phyloP scores from a whole-genome alignment of 2,888 invertebrate species.

The Acleris sparsana region DNA sequence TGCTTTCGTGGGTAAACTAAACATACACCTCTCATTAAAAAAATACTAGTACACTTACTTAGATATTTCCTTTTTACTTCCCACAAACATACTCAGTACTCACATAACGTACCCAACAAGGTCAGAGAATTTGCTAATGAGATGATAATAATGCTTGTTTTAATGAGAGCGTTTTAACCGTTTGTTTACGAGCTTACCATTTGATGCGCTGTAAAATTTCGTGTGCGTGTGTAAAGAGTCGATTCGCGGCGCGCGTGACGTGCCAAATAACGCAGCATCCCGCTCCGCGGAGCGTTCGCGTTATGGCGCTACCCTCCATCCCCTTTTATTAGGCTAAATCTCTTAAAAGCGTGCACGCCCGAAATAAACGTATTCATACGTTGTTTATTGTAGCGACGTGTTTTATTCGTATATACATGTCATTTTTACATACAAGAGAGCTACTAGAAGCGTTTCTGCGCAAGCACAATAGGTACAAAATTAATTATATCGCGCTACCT shows the following conservation, averaged over 20 bases:
- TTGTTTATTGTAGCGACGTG: slow-evolving; percentile 35
- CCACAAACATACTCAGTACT: too few relatives aligned
- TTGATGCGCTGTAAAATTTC: slow-evolving; percentile 22
- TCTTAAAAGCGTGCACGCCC: slow-evolving; percentile 34
- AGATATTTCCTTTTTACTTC: too few relatives aligned
- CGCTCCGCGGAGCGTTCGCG: slow-evolving; percentile 10
- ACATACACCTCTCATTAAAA: too few relatives aligned
- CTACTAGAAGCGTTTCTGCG: not conserved
- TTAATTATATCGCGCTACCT: slow-evolving; percentile 31
- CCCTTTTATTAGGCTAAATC: slow-evolving; percentile 35
- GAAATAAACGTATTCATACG: slow-evolving; percentile 35
- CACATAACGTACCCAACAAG: too few relatives aligned
- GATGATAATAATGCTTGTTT: not conserved
- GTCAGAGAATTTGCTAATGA: too few relatives aligned
- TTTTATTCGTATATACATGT: slow-evolving; percentile 26
- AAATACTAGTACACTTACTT: too few relatives aligned
- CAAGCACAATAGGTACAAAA: slow-evolving; percentile 9
- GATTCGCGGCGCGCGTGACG: slow-evolving; percentile 25
- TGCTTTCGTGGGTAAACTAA: too few relatives aligned
- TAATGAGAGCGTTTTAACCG: slow-evolving; percentile 10
- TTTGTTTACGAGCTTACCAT: slow-evolving; percentile 17
- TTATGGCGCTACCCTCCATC: slow-evolving; percentile 19
- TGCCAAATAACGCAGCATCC: slow-evolving; percentile 17
- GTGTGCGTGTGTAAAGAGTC: slow-evolving; percentile 12
- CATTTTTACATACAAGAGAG: slow-evolving; percentile 13